Conservation (phyloP, 2,113 vertebrate species). For the Heteronetta atricapilla region DNA sequence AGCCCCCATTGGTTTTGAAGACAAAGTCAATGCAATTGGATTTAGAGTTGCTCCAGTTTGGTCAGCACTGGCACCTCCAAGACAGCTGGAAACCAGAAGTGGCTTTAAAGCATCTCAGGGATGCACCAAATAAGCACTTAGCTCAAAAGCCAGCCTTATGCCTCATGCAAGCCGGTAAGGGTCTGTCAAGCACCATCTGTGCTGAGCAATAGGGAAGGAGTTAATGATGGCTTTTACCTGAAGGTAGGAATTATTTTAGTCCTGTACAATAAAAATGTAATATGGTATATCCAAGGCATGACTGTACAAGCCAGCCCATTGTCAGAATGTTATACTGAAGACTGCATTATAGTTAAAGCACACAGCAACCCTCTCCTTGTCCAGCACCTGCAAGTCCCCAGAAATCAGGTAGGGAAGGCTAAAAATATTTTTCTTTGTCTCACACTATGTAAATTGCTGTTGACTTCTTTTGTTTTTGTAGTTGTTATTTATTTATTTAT, state of each 20-base stretch:
- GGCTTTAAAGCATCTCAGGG: background rate
- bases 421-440: background rate
- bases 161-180: background rate
- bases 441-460: background rate
- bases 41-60: background rate
- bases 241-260: background rate
- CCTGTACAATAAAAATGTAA: background rate
- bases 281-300: background rate
- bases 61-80: background rate
- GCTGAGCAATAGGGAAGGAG: background rate
- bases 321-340: constrained; percentile 51
- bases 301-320: background rate
- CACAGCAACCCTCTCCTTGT: constrained; percentile 24
- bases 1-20: background rate
- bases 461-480: constrained; percentile 28
- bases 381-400: background rate
- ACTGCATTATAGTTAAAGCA: constrained; percentile 56
- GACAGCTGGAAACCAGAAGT: background rate
- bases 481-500: background rate
- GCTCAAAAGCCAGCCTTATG: background rate
- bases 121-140: background rate
- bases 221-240: background rate
- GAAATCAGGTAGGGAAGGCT: background rate
- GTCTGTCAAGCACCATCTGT: background rate
- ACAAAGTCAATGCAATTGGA: background rate